Percentiles rank a stretch among this genome's conserved stretches.
Evolutionary conservation across 2,797 vertebrate genomes (phyloP).

Genomic region (Fistularia tabacaria): DNA sequence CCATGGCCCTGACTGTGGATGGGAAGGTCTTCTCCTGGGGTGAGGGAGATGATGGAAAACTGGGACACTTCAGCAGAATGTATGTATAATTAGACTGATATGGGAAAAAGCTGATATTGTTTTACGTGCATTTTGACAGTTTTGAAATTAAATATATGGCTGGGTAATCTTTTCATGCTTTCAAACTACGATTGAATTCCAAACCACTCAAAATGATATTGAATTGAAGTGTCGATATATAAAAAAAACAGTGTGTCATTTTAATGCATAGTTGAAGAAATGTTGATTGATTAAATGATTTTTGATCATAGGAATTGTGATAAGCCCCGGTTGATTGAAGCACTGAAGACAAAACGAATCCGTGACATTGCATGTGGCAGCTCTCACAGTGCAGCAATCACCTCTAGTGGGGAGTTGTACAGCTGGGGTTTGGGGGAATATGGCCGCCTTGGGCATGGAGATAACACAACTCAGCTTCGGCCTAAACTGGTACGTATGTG

Average conservation of each 20-base stretch:
- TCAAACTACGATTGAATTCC: no score
- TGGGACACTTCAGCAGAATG: slow-evolving; percentile 98
- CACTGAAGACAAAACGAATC: slow-evolving; percentile 94
- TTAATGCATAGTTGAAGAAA: not conserved
- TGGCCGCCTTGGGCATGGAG: slow-evolving; percentile 93
- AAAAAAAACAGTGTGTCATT: not conserved
- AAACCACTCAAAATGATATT: no score
- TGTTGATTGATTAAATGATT: no score
- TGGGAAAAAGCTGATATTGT: no score
- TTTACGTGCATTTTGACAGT: no score
- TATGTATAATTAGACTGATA: slow-evolving; percentile 57
- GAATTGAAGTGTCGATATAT: no score
- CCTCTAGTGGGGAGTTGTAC: slow-evolving; percentile 95
- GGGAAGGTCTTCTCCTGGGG: slow-evolving; percentile 99
- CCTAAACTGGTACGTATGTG: slow-evolving; percentile 87
- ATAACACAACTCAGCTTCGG: slow-evolving; percentile 95
- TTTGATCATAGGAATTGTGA: slow-evolving; percentile 88
- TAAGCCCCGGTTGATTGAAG: slow-evolving; percentile 96
- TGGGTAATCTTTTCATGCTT: no score
- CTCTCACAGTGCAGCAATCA: slow-evolving; percentile 96
- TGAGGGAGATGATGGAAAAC: slow-evolving; percentile 96
- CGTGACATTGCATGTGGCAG: slow-evolving; percentile 97
- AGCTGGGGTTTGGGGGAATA: slow-evolving; percentile 99
- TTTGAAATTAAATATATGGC: no score
- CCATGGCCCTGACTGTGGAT: slow-evolving; percentile 95